These are phyloP conservation scores for Gopherus flavomarginatus DNA, from an alignment of 2,113 vertebrate species.

Conservation along the genomic window DNA sequence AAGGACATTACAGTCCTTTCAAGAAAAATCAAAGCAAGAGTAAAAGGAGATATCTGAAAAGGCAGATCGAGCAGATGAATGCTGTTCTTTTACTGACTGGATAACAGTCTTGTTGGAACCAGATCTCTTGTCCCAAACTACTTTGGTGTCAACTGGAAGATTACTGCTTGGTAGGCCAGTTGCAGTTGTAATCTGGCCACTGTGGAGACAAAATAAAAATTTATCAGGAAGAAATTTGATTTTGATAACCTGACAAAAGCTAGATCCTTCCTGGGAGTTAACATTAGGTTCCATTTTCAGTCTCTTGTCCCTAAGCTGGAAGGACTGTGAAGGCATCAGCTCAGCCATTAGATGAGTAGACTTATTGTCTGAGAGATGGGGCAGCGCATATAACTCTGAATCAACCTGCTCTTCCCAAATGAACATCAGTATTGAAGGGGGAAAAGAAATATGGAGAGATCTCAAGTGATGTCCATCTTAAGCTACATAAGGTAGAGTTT, in stretches of 20 bases:
- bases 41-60: background rate
- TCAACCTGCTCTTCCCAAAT: background rate
- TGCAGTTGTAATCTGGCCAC: constrained; percentile 12
- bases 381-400: background rate
- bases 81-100: background rate
- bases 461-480: background rate
- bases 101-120: background rate
- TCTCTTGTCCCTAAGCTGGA: constrained; percentile 19
- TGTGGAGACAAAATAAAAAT: constrained; percentile 28
- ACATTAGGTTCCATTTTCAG: background rate
- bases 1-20: background rate
- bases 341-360: constrained; percentile 9
- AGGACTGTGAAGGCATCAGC: constrained; percentile 20
- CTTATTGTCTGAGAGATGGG: constrained; percentile 10
- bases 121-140: background rate
- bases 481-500: background rate
- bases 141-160: background rate
- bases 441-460: background rate
- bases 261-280: constrained; percentile 23
- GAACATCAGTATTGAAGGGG: constrained; percentile 21
- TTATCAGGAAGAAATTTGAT: background rate
- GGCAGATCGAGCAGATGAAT: background rate
- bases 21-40: background rate
- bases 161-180: constrained; percentile 28
- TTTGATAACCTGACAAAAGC: constrained; percentile 40